Evolutionary conservation across 2,797 vertebrate species (phyloP).

Genomic region (Argentina silus): DNA sequence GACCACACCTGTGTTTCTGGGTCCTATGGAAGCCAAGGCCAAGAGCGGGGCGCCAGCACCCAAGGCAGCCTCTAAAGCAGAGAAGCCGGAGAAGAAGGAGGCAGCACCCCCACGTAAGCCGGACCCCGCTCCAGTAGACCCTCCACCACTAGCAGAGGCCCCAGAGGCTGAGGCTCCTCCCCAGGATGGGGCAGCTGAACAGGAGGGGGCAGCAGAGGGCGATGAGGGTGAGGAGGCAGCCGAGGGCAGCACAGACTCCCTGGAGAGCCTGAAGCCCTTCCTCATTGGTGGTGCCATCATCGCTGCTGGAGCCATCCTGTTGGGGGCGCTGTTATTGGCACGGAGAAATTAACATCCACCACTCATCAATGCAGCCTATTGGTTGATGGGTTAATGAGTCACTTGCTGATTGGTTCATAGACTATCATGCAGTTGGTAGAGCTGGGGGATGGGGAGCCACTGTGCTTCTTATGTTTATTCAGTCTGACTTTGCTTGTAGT

Average conservation of each 20-base stretch:
- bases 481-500: conserved; percentile 63
- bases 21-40: conserved; percentile 79
- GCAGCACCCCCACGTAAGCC: conserved; percentile 65
- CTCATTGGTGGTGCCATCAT: conserved; percentile 79
- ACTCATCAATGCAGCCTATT: conserved; percentile 49
- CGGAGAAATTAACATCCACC: conserved; percentile 77
- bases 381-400: conserved; percentile 44
- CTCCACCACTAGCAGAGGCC: conserved; percentile 55
- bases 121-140: conserved; percentile 52
- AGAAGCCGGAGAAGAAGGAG: conserved; percentile 72
- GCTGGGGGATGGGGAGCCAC: conserved; percentile 59
- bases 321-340: conserved; percentile 77
- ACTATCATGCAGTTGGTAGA: conserved; percentile 54
- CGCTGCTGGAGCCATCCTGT: conserved; percentile 78
- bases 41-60: conserved; percentile 70
- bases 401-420: conserved; percentile 67
- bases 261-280: conserved; percentile 83
- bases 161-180: conserved; percentile 66
- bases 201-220: conserved; percentile 61
- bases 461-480: conserved; percentile 54
- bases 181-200: conserved; percentile 72
- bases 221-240: conserved; percentile 50
- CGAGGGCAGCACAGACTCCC: conserved; percentile 74
- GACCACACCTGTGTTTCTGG: conserved; percentile 66
- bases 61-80: conserved; percentile 64